phyloP scores from a whole-genome alignment of 2,888 invertebrate species.

The Hyles lineata region DNA sequence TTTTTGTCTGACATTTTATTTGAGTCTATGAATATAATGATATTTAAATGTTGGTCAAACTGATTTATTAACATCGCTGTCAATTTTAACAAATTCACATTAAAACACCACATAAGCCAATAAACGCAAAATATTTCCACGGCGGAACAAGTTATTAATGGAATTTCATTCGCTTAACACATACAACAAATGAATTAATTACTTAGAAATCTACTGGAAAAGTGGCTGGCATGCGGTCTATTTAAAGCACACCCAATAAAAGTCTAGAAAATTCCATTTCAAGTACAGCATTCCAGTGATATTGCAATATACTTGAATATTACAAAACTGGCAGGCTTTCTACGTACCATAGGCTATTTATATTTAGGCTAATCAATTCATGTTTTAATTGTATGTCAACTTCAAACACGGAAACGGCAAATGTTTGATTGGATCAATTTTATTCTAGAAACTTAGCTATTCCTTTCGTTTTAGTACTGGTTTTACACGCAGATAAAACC shows the following conservation, averaged over 20 bases:
- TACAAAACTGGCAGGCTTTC: conserved; percentile 18
- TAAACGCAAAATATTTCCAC: not conserved
- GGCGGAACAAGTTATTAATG: not conserved
- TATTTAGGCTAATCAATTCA: conserved; percentile 29
- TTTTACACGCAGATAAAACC: conserved; percentile 15
- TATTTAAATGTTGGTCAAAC: no score
- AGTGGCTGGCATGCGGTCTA: conserved; percentile 8
- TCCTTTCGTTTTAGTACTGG: conserved; percentile 23
- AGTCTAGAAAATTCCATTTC: conserved; percentile 23
- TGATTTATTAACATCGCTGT: no score
- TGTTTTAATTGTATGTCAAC: conserved; percentile 29
- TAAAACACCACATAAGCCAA: not conserved
- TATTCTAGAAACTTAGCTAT: conserved; percentile 21
- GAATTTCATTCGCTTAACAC: not conserved
- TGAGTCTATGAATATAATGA: no score
- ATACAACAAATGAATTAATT: conserved; percentile 13
- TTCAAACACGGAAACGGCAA: conserved; percentile 1
- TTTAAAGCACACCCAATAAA: conserved; percentile 21
- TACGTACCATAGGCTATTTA: conserved; percentile 9
- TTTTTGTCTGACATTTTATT: no score
- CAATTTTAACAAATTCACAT: not conserved
- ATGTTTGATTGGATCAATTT: conserved; percentile 27
- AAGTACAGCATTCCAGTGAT: conserved; percentile 14
- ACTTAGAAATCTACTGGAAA: conserved; percentile 17
- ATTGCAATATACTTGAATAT: conserved; percentile 10